These are phyloP conservation scores for Aleiodes sp. DNA, from an alignment of 1,140 invertebrate species.

Conservation along the genomic window DNA sequence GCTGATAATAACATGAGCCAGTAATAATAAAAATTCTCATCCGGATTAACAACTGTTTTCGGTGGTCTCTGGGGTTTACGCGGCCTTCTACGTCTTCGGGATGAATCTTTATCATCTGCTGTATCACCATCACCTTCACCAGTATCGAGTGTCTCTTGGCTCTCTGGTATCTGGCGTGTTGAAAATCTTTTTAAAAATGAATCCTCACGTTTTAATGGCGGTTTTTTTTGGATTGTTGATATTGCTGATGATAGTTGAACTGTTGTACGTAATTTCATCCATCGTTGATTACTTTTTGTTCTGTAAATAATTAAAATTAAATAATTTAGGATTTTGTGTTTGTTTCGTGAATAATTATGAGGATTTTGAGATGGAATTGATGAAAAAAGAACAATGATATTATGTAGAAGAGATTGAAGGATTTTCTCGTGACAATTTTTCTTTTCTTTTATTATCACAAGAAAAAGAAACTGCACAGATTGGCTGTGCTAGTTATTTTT, in stretches of 20 bases:
- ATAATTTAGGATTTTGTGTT: not conserved
- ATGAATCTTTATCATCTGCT: conserved; percentile 67
- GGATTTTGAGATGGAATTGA: too few relatives aligned
- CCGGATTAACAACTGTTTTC: conserved; percentile 91
- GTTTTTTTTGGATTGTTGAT: conserved; percentile 72
- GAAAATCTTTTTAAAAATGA: conserved; percentile 95
- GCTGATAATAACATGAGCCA: conserved; percentile 90
- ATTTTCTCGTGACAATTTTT: too few relatives aligned
- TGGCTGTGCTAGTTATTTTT: too few relatives aligned
- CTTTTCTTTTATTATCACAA: too few relatives aligned
- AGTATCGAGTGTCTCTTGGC: conserved; percentile 78
- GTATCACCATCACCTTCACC: conserved; percentile 72
- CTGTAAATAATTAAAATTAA: conserved; percentile 63
- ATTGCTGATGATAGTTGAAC: conserved; percentile 92
- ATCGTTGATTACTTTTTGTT: conserved; percentile 90
- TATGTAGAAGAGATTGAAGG: too few relatives aligned
- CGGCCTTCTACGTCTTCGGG: conserved; percentile 69
- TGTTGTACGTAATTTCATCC: conserved; percentile 93
- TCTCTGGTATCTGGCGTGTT: conserved; percentile 87
- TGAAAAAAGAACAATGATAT: too few relatives aligned
- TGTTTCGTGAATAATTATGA: too few relatives aligned
- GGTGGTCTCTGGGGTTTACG: conserved; percentile 73
- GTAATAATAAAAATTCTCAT: conserved; percentile 95
- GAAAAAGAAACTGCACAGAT: too few relatives aligned
- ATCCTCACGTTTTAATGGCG: conserved; percentile 89